Evolutionary conservation across 2,888 invertebrate species (phyloP), one percentile per base, ranked within the genome.

Genomic region (Pachliopta kotzebuea): DNA sequence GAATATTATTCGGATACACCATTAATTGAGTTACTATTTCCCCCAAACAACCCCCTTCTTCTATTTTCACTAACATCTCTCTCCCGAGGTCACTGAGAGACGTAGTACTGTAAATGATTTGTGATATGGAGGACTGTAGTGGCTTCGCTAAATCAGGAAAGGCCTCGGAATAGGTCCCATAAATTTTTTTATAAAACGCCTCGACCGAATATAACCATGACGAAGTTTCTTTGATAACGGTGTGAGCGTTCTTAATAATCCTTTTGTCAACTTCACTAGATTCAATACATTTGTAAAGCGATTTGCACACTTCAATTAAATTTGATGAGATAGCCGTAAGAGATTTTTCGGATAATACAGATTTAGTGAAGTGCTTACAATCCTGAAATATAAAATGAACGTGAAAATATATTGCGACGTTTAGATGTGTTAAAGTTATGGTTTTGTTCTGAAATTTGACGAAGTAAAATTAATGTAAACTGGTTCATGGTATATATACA

Each of bases 141-240:
- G 97, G 96, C 67, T 94, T 92, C 0, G 95, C 93, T 60, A 98
- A 88, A 79, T 98, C 98, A 0, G 95, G 95, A 77, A 96, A 97
- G n/a, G 94, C 93, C 3, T 93, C 88, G 0, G 93, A 86, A 76
- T 94, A 95, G 0, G 81, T 83, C 4, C 75, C 81, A 26, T 94
- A 90, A 29, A 95, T 77, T 74, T 92, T 92, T 58, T 88, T 89
- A 53, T 92, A 88, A 75, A 95, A 94, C 45, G 88, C 90, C 62
- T 91, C 86, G 9, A 93, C 81, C 0, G 94, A 94, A 68, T 88
- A 83, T 31, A 92, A 78, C 93, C 93, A 93, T 0, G 88, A 90
- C 1, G 85, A 72, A 0, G 88, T 86, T 73, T 93, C 90, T 71
- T 85, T 87, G 0, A 91, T 71, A 0, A 83, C 76, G 0, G 79